phyloP scores from a whole-genome alignment of 35 echinoderm and acorn worm species.

The Chiridota heheva region DNA sequence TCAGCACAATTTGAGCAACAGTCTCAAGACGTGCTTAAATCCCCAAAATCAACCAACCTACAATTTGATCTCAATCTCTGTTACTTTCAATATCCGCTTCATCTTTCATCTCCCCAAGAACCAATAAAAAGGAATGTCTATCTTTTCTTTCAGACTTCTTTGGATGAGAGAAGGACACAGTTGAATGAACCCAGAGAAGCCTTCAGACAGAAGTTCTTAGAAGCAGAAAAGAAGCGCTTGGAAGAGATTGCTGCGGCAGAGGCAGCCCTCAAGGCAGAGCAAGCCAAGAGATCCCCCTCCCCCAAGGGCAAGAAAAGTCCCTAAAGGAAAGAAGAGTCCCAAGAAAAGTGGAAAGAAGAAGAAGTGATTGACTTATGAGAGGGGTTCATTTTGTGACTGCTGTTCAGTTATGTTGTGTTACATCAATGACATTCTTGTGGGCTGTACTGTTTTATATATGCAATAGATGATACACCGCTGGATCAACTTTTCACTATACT shows the following conservation, averaged over 20 bases:
- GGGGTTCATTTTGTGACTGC: too few species aligned
- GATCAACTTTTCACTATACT: too few species aligned
- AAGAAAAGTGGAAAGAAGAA: conserved; percentile 86
- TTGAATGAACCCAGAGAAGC: conserved; percentile 91
- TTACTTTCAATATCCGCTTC: not conserved
- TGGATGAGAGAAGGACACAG: conserved; percentile 63
- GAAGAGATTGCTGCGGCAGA: conserved; percentile 90
- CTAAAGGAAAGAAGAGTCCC: conserved; percentile 97
- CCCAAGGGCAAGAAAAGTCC: conserved; percentile 89
- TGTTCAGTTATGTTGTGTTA: too few species aligned
- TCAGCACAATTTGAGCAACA: too few species aligned
- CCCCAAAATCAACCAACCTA: too few species aligned
- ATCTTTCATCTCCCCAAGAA: not conserved
- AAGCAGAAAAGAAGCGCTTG: conserved; percentile 90
- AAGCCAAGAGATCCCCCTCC: conserved; percentile 70
- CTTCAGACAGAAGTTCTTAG: conserved; percentile 90
- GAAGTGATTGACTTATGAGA: conserved; percentile 33
- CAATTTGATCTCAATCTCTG: not conserved
- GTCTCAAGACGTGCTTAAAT: too few species aligned
- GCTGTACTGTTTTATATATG: too few species aligned
- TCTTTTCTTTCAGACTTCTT: conserved; percentile 46
- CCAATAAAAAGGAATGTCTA: not conserved
- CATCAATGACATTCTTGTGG: too few species aligned
- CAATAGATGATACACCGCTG: too few species aligned
- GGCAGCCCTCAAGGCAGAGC: conserved; percentile 77